phyloP scores from a whole-genome alignment of 92 coral and sea anemone species.

The Zoanthus sociatus region DNA sequence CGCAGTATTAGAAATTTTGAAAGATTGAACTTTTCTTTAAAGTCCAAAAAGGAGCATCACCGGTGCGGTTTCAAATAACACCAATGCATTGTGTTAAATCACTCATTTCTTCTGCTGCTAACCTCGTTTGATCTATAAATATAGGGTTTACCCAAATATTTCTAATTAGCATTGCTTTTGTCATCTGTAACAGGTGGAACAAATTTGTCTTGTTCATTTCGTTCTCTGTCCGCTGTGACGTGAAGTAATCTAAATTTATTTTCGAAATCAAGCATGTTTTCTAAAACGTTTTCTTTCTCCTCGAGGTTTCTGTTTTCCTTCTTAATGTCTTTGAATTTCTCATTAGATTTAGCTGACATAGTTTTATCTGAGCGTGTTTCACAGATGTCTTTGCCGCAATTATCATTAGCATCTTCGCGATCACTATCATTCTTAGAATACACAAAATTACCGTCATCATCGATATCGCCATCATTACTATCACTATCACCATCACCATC shows the following conservation, averaged over 20 bases:
- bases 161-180: not conserved
- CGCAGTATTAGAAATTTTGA: too few species aligned
- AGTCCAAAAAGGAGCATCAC: too few species aligned
- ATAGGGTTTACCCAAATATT: not conserved
- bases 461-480: not conserved
- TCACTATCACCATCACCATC: not conserved
- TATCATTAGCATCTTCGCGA: not conserved
- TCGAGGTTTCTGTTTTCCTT: not conserved
- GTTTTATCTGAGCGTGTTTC: not conserved
- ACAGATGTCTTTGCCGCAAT: not conserved
- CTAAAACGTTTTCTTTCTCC: not conserved
- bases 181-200: not conserved
- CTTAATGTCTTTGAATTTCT: not conserved
- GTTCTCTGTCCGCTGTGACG: not conserved
- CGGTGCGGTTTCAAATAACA: too few species aligned
- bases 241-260: constrained; percentile 1
- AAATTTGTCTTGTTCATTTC: not conserved
- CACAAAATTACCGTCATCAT: not conserved
- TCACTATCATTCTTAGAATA: too few species aligned
- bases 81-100: too few species aligned
- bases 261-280: not conserved
- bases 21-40: too few species aligned
- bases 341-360: not conserved
- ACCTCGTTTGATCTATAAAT: not conserved
- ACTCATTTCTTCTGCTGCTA: too few species aligned